Evolutionary conservation across 2,888 invertebrate genomes (phyloP).

Genomic region (Harmothoe impar): DNA sequence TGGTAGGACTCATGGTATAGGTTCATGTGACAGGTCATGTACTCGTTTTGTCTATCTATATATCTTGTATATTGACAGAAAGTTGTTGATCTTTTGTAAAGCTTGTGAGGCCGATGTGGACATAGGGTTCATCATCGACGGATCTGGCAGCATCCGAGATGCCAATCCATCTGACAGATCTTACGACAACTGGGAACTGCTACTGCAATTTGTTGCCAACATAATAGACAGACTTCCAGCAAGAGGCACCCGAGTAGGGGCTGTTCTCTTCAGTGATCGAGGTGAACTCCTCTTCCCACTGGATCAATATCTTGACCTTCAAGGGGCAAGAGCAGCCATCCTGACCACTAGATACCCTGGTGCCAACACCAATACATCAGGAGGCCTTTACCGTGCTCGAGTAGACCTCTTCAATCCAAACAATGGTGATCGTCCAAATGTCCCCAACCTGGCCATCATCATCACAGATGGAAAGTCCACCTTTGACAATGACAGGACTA

Average conservation of each 20-base stretch:
- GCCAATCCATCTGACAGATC: constrained; percentile 61
- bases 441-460: constrained; percentile 65
- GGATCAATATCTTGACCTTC: background rate
- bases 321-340: constrained; percentile 29
- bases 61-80: too few species aligned
- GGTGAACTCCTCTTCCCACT: constrained; percentile 52
- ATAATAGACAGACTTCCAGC: constrained; percentile 28
- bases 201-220: constrained; percentile 58
- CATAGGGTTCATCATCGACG: constrained; percentile 66
- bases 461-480: constrained; percentile 66
- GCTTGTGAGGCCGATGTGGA: constrained; percentile 54
- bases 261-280: constrained; percentile 58
- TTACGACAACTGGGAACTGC: constrained; percentile 62
- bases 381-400: constrained; percentile 59
- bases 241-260: constrained; percentile 60
- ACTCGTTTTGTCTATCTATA: too few species aligned
- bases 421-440: constrained; percentile 64
- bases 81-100: background rate
- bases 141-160: constrained; percentile 66
- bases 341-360: constrained; percentile 60
- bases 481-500: background rate
- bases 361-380: constrained; percentile 65
- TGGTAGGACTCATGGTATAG: too few species aligned
- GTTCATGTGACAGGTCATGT: too few species aligned
- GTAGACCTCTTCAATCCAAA: constrained; percentile 13